Base-by-base conservation (phyloP, 2,888 invertebrate species). In the Euzophera pinguis region DNA sequence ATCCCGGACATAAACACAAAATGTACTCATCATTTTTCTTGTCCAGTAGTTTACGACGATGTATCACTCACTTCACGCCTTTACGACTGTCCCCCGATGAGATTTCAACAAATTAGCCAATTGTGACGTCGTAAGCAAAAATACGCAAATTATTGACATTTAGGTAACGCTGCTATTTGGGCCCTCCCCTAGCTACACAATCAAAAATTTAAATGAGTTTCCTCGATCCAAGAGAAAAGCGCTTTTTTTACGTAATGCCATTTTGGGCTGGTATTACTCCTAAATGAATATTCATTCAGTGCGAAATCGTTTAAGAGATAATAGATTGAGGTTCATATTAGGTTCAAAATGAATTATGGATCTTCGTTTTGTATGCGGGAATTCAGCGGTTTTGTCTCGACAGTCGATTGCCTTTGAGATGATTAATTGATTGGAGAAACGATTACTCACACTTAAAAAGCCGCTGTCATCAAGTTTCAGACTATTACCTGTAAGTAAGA, bases 211-310 rank as follows among this genome's bases (percentile, higher is more conserved):
- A 84, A 85, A 88, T 84, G 83, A 85, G 78, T 79, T 84, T 80
- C 70, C 80, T 67, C 75, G 73, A 73, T 75, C 76, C 75, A 68
- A 63, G 73, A 69, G 75, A 70, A 65, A 66, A 73, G 66, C 73
- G 76, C 73, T 73, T 37, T 79, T 84, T 84, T 73, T 71, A 72
- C 72, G 72, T 83, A 82, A 84, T 84, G 79, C 82, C 81, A 81
- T 85, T 86, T 84, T 75, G 71, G 78, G 81, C 74, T 78, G 81
- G 80, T 77, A 84, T 85, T 84, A 84, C 84, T 81, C 78, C 73
- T 76, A 83, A 86, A 86, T 89, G 88, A 89, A 89, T 89, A 89
- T 89, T 88, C 88, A 89, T 89, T 82, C 70, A 68, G 75, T 78
- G 82, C 78, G 74, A 86, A 88, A 88, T 84, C 88, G 88, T 81